Conservation (phyloP, 2,113 vertebrate species). For the Uria lomvia region DNA sequence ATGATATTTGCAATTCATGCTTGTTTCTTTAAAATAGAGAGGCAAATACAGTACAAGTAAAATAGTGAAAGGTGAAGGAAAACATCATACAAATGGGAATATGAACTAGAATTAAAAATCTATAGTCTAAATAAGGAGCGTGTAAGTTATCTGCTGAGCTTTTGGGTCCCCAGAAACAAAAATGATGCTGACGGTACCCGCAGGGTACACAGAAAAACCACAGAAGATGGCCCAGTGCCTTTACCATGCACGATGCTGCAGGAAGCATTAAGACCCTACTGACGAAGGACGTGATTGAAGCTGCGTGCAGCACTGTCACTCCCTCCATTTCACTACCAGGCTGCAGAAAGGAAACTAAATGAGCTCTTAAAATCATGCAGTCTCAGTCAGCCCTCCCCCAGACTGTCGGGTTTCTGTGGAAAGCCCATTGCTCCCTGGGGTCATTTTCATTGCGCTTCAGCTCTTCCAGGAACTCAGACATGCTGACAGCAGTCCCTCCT, state of each 20-base stretch:
- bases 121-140: not conserved
- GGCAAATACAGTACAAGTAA: not conserved
- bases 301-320: not conserved
- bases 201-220: not conserved
- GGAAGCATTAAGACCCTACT: not conserved
- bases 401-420: slow-evolving; percentile 10
- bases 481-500: slow-evolving; percentile 49
- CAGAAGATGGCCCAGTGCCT: not conserved
- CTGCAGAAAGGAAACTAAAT: not conserved
- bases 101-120: not conserved
- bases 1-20: not conserved
- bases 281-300: not conserved
- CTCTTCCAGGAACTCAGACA: slow-evolving; percentile 62
- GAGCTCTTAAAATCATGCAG: not conserved
- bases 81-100: not conserved
- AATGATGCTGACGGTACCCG: not conserved
- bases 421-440: slow-evolving; percentile 47
- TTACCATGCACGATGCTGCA: not conserved
- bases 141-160: not conserved
- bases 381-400: not conserved
- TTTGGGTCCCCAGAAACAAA: not conserved
- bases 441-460: slow-evolving; percentile 39
- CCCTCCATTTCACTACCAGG: not conserved
- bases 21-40: not conserved
- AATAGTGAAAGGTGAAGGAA: not conserved